Base-by-base conservation (phyloP, 2,113 vertebrate genomes). In the Hippocampus mohnikei region DNA sequence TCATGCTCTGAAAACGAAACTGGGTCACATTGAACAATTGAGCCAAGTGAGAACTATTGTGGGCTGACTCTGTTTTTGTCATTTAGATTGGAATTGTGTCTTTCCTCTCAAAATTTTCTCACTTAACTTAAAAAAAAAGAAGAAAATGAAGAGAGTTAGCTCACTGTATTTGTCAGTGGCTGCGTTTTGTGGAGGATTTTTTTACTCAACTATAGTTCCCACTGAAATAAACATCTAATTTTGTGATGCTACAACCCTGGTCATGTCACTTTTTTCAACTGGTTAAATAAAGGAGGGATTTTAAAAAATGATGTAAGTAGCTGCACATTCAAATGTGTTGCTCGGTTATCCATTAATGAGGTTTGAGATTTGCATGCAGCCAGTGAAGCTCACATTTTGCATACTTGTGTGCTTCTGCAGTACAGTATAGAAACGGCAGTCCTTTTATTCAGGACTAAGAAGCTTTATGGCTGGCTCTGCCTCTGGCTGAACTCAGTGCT, bases 401-500 rank as follows among this genome's bases (percentile, higher is more conserved):
- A 60, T 60, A 13, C 5, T 29, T 27, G 25, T 15, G 25, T 16
- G 25, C 25, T 29, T 1, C 25, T 16, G 23, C 5, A n/a, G 50
- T n/a, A 21, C 20, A 53, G 50, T 53, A 53, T 23, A 25, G n/a
- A 56, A 25, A 56, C 55, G 11, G 10, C 42, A 81, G 42, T 75
- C 29, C 75, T 79, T 78, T 87, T n/a, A 23, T 67, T 33, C 20
- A 69, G 41, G 20, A 60, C 42, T 37, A 52, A 18, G 62, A 16
- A 60, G 42, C 18, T 66, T 9, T 66, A 13, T 71, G 18, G 59
- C 23, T 27, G 55, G 55, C 3, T 58, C 3, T 29, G 29, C 29
- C 41, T 72, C 1, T 41, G 41, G 53, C 33, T 85, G 86, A 50
- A 74, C 86, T 89, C 91, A 81, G 61, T 90, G 81, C 88, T 86